These are phyloP conservation scores for Pelosia muscerda DNA, from an alignment of 2,888 invertebrate species.

Conservation along the genomic window DNA sequence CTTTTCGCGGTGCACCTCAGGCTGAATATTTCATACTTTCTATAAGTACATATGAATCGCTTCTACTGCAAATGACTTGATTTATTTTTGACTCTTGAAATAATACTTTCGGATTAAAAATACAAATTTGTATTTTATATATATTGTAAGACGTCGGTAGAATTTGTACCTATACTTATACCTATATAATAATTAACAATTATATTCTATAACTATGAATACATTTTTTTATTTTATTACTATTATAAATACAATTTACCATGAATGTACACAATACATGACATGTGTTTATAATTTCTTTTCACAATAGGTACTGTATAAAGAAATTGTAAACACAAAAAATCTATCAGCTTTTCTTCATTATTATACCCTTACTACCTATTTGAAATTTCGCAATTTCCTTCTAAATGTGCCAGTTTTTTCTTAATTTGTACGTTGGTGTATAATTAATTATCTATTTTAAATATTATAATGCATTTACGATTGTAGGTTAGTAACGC, in stretches of 20 bases:
- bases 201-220: not conserved
- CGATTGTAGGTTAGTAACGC: conserved; percentile 40
- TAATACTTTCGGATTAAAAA: not conserved
- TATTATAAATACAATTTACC: not conserved
- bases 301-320: too few relatives aligned
- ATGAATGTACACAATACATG: not conserved
- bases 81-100: not conserved
- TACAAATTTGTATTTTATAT: conserved; percentile 11
- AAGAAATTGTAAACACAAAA: not conserved
- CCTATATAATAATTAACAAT: not conserved
- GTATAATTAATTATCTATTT: conserved; percentile 18
- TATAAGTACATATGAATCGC: not conserved
- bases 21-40: conserved; percentile 39
- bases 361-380: too few relatives aligned
- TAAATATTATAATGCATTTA: conserved; percentile 42
- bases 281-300: not conserved
- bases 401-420: not conserved
- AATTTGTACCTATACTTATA: conserved; percentile 4
- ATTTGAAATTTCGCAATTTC: not conserved
- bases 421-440: not conserved
- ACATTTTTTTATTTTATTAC: not conserved
- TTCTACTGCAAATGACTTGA: not conserved
- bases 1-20: conserved; percentile 22
- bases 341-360: not conserved
- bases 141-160: conserved; percentile 3